Conservation (phyloP, 1,140 invertebrate genomes). For the Theocolax elegans region DNA sequence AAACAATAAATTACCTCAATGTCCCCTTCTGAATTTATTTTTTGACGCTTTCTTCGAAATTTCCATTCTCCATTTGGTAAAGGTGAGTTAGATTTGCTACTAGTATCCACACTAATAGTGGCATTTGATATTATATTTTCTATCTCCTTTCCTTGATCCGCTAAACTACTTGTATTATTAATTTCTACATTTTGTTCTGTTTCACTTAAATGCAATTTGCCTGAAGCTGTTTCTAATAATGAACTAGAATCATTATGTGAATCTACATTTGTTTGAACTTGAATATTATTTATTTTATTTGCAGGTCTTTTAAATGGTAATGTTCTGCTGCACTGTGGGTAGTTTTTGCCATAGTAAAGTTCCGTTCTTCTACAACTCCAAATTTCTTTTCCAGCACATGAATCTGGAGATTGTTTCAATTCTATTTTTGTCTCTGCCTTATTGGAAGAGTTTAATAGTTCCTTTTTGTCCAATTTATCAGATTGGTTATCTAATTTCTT, state of each 20-base stretch:
- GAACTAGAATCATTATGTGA: not conserved
- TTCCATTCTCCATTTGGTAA: conserved; percentile 38
- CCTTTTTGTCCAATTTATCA: too few species aligned
- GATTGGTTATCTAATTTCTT: not conserved
- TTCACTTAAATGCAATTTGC: conserved; percentile 1
- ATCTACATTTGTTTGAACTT: too few species aligned
- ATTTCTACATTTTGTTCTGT: not conserved
- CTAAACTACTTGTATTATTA: conserved; percentile 6
- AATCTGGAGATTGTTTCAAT: not conserved
- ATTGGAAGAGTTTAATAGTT: too few species aligned
- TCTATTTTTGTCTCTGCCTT: too few species aligned
- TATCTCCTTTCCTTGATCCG: conserved; percentile 5
- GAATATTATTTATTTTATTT: too few species aligned
- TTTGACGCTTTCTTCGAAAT: conserved; percentile 36
- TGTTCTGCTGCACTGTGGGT: conserved; percentile 29
- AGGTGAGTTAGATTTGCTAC: not conserved
- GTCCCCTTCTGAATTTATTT: not conserved
- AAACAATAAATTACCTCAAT: too few species aligned
- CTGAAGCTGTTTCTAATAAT: not conserved
- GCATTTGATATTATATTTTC: not conserved
- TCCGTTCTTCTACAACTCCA: conserved; percentile 24
- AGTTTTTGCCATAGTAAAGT: conserved; percentile 19
- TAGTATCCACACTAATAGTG: not conserved
- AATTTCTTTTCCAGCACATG: not conserved
- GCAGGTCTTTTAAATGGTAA: conserved; percentile 17